Evolutionary conservation across 2,113 vertebrate species (phyloP).

Genomic region (Sterrhoptilus dennistouni): DNA sequence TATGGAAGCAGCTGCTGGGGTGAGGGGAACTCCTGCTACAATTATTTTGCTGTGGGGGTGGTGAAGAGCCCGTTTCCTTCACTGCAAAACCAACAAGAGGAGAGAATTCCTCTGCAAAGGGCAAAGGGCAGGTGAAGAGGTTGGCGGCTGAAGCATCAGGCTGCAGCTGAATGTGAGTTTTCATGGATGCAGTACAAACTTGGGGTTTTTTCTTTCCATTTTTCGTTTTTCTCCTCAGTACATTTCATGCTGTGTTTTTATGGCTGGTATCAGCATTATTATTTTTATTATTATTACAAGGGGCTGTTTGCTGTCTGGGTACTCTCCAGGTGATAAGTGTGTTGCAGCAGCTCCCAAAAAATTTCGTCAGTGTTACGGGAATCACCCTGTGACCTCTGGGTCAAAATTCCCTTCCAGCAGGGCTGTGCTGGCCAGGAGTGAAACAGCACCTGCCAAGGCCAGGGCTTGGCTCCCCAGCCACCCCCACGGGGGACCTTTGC

Average conservation of each 20-base stretch:
- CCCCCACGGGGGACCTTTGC: background rate
- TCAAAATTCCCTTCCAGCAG: constrained; percentile 52
- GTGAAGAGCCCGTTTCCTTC: background rate
- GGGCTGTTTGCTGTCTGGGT: constrained; percentile 58
- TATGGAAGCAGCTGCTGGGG: background rate
- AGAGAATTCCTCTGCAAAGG: background rate
- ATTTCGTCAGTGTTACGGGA: background rate
- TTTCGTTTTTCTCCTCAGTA: fast-evolving
- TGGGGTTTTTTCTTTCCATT: background rate
- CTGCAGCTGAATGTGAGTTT: background rate
- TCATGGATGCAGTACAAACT: background rate
- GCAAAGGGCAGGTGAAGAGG: background rate
- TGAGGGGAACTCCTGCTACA: background rate
- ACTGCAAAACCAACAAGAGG: background rate
- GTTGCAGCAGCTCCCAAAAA: constrained; percentile 16
- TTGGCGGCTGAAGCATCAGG: background rate
- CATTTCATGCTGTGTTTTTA: background rate
- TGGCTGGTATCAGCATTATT: background rate
- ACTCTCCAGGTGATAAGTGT: background rate
- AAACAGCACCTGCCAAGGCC: background rate
- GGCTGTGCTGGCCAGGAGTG: background rate
- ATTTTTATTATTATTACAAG: background rate
- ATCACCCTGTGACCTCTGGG: constrained; percentile 9
- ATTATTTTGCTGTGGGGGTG: background rate
- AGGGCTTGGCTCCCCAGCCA: background rate